Conservation (phyloP, 1,140 invertebrate species). For the Eriocheir sinensis region DNA sequence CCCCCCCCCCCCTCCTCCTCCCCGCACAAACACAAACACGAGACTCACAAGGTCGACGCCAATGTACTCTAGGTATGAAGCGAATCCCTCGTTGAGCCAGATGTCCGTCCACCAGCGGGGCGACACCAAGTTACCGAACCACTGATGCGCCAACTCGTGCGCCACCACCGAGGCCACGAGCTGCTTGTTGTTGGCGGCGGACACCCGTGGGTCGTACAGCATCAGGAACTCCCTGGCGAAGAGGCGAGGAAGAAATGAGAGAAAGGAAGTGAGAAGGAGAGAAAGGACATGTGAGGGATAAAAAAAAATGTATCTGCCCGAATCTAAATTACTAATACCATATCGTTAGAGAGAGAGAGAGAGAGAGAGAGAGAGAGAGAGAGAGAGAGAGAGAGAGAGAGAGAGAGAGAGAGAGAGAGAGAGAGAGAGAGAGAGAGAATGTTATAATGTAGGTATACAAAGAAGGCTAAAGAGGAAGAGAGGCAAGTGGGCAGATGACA, state of each 20-base stretch:
- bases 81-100: conserved; percentile 84
- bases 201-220: conserved; percentile 44
- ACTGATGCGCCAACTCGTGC: conserved; percentile 67
- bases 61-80: conserved; percentile 51
- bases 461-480: too few relatives aligned
- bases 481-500: too few relatives aligned
- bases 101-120: conserved; percentile 84
- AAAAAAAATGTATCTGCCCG: not conserved
- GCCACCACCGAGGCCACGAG: conserved; percentile 41
- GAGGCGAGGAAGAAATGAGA: not conserved
- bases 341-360: not conserved
- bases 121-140: conserved; percentile 85
- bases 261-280: not conserved
- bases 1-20: too few relatives aligned
- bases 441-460: too few relatives aligned
- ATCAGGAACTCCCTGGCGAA: conserved; percentile 42
- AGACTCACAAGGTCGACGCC: conserved; percentile 55
- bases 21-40: conserved; percentile 46
- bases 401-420: too few relatives aligned
- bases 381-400: too few relatives aligned
- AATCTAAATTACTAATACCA: conserved; percentile 7
- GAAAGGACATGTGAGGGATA: not conserved
- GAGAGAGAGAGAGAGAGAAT: too few relatives aligned
- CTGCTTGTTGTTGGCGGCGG: conserved; percentile 37
- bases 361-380: too few relatives aligned